Percentiles rank a stretch among this genome's conserved stretches.
Evolutionary conservation across 1,140 invertebrate genomes (phyloP).

Genomic region (Limonius californicus): DNA sequence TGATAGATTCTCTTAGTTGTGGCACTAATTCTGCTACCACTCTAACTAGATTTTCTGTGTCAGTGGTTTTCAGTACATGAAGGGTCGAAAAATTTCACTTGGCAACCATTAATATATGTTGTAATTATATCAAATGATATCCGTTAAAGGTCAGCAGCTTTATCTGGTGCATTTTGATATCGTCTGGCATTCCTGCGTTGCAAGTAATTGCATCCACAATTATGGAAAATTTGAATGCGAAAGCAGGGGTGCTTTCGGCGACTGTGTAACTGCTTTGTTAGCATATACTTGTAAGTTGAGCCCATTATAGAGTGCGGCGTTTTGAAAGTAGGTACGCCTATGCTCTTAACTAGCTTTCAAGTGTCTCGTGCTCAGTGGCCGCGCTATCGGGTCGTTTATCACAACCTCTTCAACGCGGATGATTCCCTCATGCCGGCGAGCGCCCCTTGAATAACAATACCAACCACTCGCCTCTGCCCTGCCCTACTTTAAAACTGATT

Average conservation of each 20-base stretch:
- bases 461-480: slow-evolving; percentile 8
- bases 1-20: too few species aligned
- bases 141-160: too few species aligned
- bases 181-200: not conserved
- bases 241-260: not conserved
- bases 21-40: too few species aligned
- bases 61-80: too few species aligned
- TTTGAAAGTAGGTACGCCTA: slow-evolving; percentile 3
- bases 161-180: too few species aligned
- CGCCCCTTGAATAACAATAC: slow-evolving; percentile 14
- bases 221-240: not conserved
- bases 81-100: too few species aligned
- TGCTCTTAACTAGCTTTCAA: slow-evolving; percentile 8
- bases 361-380: slow-evolving; percentile 12
- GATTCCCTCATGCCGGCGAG: slow-evolving; percentile 3
- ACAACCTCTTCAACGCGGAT: slow-evolving; percentile 12
- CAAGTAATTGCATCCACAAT: not conserved
- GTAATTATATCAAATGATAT: too few species aligned
- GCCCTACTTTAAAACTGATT: slow-evolving; percentile 11
- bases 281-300: not conserved
- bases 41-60: too few species aligned
- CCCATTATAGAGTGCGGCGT: not conserved
- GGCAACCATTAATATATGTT: too few species aligned
- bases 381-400: slow-evolving; percentile 13
- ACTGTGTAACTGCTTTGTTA: slow-evolving; percentile 9